phyloP scores from a whole-genome alignment of 2,888 invertebrate genomes.

The Coleophora deauratella region DNA sequence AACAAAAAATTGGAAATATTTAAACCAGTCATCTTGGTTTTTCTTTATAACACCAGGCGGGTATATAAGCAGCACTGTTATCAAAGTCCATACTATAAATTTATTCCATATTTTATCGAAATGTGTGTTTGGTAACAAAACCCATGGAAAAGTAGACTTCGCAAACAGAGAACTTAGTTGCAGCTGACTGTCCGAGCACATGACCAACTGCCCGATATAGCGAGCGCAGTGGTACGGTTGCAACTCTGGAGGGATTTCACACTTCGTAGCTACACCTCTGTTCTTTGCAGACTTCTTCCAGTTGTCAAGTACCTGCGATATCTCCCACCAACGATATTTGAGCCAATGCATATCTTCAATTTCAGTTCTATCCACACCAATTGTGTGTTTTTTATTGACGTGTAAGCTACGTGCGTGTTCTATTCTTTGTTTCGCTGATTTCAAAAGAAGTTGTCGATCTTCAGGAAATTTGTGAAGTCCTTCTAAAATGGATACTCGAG shows the following conservation, averaged over 20 bases:
- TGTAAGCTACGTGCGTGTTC: slow-evolving; percentile 43
- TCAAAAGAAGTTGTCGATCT: slow-evolving; percentile 34
- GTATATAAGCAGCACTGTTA: not conserved
- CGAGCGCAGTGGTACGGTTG: slow-evolving; percentile 10
- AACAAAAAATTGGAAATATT: not conserved
- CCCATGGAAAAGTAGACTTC: not conserved
- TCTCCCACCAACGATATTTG: slow-evolving; percentile 55
- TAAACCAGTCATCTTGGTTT: not conserved
- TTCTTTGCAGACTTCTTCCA: slow-evolving; percentile 22
- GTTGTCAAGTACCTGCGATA: slow-evolving; percentile 27
- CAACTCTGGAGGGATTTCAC: not conserved
- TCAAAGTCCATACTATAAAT: not conserved
- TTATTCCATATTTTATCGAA: not conserved
- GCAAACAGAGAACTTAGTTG: not conserved
- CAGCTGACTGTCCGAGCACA: not conserved
- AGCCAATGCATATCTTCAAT: slow-evolving; percentile 54
- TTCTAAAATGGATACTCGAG: slow-evolving; percentile 31
- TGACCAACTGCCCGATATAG: slow-evolving; percentile 10
- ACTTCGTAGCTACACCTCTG: not conserved
- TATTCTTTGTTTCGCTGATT: slow-evolving; percentile 30
- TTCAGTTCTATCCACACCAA: slow-evolving; percentile 43
- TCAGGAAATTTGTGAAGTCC: slow-evolving; percentile 40
- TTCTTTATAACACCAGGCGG: not conserved
- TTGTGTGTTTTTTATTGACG: slow-evolving; percentile 37
- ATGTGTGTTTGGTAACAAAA: not conserved